Conservation (phyloP, 1,140 invertebrate species). For the Drosophila erecta region DNA sequence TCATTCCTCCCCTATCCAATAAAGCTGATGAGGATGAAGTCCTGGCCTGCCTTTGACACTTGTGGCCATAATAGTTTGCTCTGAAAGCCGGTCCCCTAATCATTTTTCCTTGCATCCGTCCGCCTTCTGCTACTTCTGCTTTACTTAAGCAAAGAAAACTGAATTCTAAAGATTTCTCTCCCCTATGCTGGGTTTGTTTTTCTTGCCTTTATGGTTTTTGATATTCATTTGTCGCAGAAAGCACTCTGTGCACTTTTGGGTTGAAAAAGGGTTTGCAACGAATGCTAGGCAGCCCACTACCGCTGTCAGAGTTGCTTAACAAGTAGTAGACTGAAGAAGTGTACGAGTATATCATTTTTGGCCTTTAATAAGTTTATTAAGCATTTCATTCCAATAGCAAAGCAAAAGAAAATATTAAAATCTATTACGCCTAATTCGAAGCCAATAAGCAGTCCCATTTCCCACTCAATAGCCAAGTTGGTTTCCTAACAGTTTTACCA, state of each 20-base stretch:
- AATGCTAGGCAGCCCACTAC: neutral
- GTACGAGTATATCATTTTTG: neutral
- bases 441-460: slow-evolving; percentile 28
- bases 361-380: neutral
- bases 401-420: slow-evolving; percentile 16
- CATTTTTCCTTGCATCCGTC: slow-evolving; percentile 39
- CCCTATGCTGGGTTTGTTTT: slow-evolving; percentile 41
- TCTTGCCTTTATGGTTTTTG: slow-evolving; percentile 38
- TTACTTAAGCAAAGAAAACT: slow-evolving; percentile 52
- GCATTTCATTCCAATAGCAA: neutral
- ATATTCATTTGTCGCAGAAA: slow-evolving; percentile 25
- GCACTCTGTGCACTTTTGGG: slow-evolving; percentile 3
- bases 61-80: slow-evolving; percentile 69
- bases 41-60: slow-evolving; percentile 72
- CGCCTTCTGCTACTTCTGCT: slow-evolving; percentile 37
- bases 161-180: slow-evolving; percentile 69
- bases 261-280: slow-evolving; percentile 24
- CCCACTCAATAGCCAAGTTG: slow-evolving; percentile 35
- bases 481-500: slow-evolving; percentile 25
- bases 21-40: slow-evolving; percentile 40
- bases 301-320: neutral
- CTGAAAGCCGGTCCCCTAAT: slow-evolving; percentile 55
- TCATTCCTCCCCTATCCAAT: slow-evolving; percentile 64
- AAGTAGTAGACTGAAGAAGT: neutral
- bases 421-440: slow-evolving; percentile 22